Percentiles rank a stretch among this genome's conserved stretches.
These are phyloP conservation scores for Contarinia nasturtii DNA, from an alignment of 1,140 invertebrate genomes.

Conservation along the genomic window DNA sequence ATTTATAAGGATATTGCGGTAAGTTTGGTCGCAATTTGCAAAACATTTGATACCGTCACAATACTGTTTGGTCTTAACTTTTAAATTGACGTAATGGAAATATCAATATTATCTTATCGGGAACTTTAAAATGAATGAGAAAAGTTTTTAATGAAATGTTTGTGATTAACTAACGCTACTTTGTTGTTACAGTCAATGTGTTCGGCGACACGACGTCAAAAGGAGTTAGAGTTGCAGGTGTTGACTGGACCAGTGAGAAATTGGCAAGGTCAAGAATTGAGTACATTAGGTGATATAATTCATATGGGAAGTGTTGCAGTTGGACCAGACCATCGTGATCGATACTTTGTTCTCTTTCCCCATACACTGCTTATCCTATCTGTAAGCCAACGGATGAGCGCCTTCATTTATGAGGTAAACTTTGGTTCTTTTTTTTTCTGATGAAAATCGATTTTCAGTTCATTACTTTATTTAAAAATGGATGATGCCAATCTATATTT, in stretches of 20 bases:
- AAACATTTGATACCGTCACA: not conserved
- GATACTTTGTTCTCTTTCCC: conserved; percentile 84
- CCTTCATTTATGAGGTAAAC: conserved; percentile 86
- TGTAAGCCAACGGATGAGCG: conserved; percentile 75
- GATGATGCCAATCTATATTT: not conserved
- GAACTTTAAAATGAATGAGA: too few species aligned
- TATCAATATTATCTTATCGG: not conserved
- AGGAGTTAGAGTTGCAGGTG: conserved; percentile 90
- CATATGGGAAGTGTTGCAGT: conserved; percentile 79
- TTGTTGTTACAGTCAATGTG: conserved; percentile 50
- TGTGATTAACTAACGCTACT: too few species aligned
- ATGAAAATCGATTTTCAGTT: not conserved
- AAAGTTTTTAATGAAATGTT: too few species aligned
- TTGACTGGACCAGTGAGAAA: conserved; percentile 78
- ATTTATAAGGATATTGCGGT: conserved; percentile 91
- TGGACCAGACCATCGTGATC: conserved; percentile 60
- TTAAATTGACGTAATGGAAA: not conserved
- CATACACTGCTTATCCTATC: conserved; percentile 74
- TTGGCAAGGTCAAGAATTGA: conserved; percentile 82
- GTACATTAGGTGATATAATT: conserved; percentile 37
- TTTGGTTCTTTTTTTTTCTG: conserved; percentile 1
- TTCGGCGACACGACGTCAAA: conserved; percentile 70
- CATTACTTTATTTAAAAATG: conserved; percentile 1
- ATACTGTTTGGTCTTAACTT: too few species aligned
- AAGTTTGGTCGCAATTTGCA: conserved; percentile 29